Evolutionary conservation across 2,797 vertebrate species (phyloP), one percentile per base, ranked within the genome.

Genomic region (Kryptolebias ocellatus): DNA sequence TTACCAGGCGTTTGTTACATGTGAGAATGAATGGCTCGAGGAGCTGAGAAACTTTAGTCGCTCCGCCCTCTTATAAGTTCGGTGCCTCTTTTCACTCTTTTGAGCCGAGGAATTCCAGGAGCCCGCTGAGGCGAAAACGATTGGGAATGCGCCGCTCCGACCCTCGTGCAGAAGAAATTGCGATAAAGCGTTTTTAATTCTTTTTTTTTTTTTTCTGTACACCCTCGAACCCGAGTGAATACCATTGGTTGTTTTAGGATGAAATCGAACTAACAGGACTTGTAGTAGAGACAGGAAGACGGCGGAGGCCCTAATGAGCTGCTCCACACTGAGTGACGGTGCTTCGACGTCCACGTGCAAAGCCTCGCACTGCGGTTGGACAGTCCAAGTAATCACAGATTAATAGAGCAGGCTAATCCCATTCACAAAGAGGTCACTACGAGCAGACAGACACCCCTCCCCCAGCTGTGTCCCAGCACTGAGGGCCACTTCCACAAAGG

Each of bases 371-470:
- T 17, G 72, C 60, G 44, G 80, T 87, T 67, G 87, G 52, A 90
- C 77, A 85, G 81, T 80, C 86, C 67, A 53, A 74, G 85, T 90
- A 92, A 93, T 91, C 91, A 89, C 88, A 89, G 90, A 91, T 93
- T 93, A 92, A 92, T 90, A 91, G 81, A 92, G 86, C 87, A 85
- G 86, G 83, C 90, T 93, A 93, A 94, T 92, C 92, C 88, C 76
- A 85, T 82, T 89, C 84, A 87, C 81, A 85, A 80, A 86, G 86
- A 87, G 90, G 88, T 92, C 92, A 90, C 81, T 80, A 81, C 73
- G 31, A 77, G 66, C 81, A 83, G 78, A 86, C 79, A 78, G 78
- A 64, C 20, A 53, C 67, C 74, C 84, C 80, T 77, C 79, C 83
- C 82, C 85, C 58, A 62, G 31, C 50, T 60, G 69, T 52, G 64